These are phyloP conservation scores for Helobdella robusta DNA, from an alignment of 2,888 invertebrate species.

Conservation along the genomic window DNA sequence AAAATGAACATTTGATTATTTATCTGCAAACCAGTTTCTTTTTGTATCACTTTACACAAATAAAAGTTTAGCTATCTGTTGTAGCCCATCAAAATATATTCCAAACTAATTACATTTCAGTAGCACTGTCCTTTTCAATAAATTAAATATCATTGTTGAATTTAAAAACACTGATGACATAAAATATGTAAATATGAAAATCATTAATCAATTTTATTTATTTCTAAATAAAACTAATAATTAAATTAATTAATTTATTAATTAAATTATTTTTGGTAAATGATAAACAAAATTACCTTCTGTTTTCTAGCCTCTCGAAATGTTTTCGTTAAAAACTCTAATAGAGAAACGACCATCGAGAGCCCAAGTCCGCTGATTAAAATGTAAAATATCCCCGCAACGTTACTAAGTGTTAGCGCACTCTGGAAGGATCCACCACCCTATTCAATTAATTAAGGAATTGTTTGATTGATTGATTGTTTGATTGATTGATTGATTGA, in stretches of 20 bases:
- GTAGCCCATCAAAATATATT: neutral
- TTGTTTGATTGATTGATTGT: neutral
- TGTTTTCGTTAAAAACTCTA: conserved; percentile 85
- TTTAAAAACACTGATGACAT: neutral
- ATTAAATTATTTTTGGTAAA: conserved; percentile 9
- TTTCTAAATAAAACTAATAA: no score
- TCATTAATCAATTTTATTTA: neutral
- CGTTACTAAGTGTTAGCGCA: conserved; percentile 82
- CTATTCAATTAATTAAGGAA: neutral
- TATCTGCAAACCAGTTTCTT: neutral
- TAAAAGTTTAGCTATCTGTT: neutral
- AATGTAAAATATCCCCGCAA: conserved; percentile 98
- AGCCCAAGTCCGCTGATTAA: conserved; percentile 83
- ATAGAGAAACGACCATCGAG: conserved; percentile 79
- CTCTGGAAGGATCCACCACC: conserved; percentile 52
- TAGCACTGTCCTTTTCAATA: no score
- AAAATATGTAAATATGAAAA: neutral
- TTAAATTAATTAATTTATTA: neutral
- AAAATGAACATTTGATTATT: neutral
- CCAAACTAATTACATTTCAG: no score
- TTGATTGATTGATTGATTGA: neutral
- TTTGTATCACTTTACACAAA: neutral
- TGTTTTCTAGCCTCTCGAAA: conserved; percentile 42
- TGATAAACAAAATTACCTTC: conserved; percentile 38
- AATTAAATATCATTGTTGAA: no score